phyloP scores from a whole-genome alignment of 2,888 invertebrate species.

The Lottia gigantea region DNA sequence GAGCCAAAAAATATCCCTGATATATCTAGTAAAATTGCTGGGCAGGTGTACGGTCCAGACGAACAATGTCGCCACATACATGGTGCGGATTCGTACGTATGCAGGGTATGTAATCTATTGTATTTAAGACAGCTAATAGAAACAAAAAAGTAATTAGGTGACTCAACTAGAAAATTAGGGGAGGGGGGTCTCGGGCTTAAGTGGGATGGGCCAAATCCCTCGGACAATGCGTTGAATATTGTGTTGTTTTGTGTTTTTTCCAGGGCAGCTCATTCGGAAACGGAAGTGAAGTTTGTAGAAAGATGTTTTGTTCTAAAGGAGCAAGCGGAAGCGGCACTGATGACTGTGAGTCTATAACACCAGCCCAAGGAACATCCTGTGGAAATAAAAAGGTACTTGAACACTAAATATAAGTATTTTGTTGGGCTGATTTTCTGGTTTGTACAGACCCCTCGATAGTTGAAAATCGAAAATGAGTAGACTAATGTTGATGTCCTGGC shows the following conservation, averaged over 20 bases:
- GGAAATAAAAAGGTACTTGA: slow-evolving; percentile 46
- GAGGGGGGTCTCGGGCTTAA: too few relatives aligned
- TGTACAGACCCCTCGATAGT: too few relatives aligned
- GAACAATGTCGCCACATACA: slow-evolving; percentile 32
- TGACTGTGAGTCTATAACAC: slow-evolving; percentile 46
- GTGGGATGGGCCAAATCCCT: too few relatives aligned
- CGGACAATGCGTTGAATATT: too few relatives aligned
- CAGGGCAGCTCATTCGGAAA: slow-evolving; percentile 49
- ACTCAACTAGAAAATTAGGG: too few relatives aligned
- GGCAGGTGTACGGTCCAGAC: slow-evolving; percentile 31
- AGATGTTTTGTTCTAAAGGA: slow-evolving; percentile 49
- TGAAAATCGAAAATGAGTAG: too few relatives aligned
- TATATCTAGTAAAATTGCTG: slow-evolving; percentile 22
- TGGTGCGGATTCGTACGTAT: slow-evolving; percentile 24
- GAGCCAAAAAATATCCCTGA: slow-evolving; percentile 15
- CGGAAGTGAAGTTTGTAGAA: slow-evolving; percentile 41
- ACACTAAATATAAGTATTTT: too few relatives aligned
- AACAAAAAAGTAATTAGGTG: too few relatives aligned
- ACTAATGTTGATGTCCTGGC: too few relatives aligned
- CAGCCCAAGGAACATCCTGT: slow-evolving; percentile 53
- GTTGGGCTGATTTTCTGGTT: too few relatives aligned
- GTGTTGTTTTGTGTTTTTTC: not conserved
- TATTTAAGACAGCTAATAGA: too few relatives aligned
- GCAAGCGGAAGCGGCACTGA: not conserved
- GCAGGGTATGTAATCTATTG: slow-evolving; percentile 30